Percentiles rank a stretch among this genome's conserved stretches.
phyloP scores from a whole-genome alignment of 2,113 vertebrate species.

The Lamprotornis superbus region DNA sequence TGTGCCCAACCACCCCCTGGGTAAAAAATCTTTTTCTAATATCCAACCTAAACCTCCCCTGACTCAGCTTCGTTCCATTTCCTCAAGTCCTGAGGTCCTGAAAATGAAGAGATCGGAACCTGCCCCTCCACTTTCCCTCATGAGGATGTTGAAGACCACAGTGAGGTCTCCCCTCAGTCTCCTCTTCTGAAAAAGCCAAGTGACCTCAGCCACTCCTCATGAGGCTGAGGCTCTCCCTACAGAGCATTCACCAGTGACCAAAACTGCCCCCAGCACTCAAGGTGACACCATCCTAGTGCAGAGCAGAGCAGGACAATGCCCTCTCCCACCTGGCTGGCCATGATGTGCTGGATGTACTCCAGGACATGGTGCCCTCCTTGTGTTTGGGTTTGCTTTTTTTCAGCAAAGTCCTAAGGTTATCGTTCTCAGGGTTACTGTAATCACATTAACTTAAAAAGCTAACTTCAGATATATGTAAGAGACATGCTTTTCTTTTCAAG shows the following conservation, averaged over 20 bases:
- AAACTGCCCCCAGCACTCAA: background rate
- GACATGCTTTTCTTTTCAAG: background rate
- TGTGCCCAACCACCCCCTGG: background rate
- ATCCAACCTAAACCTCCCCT: background rate
- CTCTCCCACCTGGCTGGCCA: fast-evolving
- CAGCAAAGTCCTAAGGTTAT: background rate
- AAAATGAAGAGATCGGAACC: background rate
- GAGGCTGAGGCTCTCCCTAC: background rate
- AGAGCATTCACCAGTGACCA: background rate
- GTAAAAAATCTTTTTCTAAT: background rate
- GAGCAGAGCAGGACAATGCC: background rate
- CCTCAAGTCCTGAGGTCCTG: background rate
- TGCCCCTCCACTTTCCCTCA: background rate
- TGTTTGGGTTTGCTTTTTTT: background rate
- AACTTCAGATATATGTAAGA: background rate
- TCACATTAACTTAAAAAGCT: background rate
- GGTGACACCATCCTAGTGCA: background rate
- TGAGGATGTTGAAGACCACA: too few species aligned
- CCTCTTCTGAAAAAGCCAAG: background rate
- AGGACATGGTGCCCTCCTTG: background rate
- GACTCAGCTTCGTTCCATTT: background rate
- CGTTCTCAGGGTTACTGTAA: background rate
- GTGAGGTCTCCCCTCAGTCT: background rate
- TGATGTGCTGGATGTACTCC: fast-evolving
- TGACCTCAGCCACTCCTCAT: background rate